Evolutionary conservation across 2,113 vertebrate genomes (phyloP), one percentile per base, ranked within the genome.

Genomic region (Austrofundulus limnaeus): DNA sequence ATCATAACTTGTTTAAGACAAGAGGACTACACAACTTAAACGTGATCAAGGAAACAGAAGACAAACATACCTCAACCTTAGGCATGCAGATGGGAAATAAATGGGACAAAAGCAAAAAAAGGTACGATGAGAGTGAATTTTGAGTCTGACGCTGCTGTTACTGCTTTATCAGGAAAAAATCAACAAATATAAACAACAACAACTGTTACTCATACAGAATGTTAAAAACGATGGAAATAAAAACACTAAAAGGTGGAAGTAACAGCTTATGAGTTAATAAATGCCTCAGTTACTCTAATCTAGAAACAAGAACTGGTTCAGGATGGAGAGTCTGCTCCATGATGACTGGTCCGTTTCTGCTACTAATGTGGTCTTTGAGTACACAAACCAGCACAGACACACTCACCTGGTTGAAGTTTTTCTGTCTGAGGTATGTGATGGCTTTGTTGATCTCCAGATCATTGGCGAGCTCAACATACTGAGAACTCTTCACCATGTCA

Each of bases 381-480:
- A 48, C 19, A 51, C 19, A 51, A 20, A 39, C 5, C 15, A 17
- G n/a, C n/a, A n/a, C n/a, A n/a, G n/a, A 58, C 8, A 61, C 7
- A 34, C 81, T 81, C 91, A 99, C 97, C 93, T 99, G 95, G 61
- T 93, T 96, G 81, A 96, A 97, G 81, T 99, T 94, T 79, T 92
- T 94, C 80, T 97, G 95, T 81, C 94, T 92, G 66, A 99, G 87
- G 77, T 95, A 98, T n/a, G 95, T 98, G 82, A 97, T 95, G 60
- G 97, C 97, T 92, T 99, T 99, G 90, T 96, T 98, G 83, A 99
- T 98, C 89, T 99, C 97, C 70, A 99, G 85, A 58, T 99, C 96
- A 75, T 98, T 96, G 65, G 97, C 96, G 48, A 99, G 86, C 70
- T 99, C 97, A 2, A 97, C 92, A 25, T 99, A 99, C 38, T 93